A percentile compares a stretch with the other conserved stretches of the same genome.
Conservation (phyloP, 2,888 invertebrate species). For the Xylota sylvarum region DNA sequence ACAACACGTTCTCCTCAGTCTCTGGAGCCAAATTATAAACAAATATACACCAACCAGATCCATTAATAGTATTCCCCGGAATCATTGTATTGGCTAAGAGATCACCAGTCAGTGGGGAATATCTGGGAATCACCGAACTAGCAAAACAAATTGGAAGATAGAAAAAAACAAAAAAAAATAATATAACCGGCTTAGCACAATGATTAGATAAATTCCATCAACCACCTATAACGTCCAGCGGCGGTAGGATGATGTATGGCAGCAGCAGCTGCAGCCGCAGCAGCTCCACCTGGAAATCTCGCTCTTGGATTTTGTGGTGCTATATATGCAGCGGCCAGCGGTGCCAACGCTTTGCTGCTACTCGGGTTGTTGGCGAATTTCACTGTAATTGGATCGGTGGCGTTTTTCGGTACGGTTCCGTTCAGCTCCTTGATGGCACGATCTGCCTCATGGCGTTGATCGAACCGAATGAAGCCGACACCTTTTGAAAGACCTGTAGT, state of each 20-base stretch:
- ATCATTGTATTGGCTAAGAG: slow-evolving; percentile 91
- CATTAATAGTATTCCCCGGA: slow-evolving; percentile 93
- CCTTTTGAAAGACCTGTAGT: slow-evolving; percentile 94
- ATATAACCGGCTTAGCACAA: slow-evolving; percentile 14
- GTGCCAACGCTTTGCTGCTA: slow-evolving; percentile 93
- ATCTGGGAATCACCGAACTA: slow-evolving; percentile 86
- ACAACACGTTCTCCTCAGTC: slow-evolving; percentile 97
- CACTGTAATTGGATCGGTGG: slow-evolving; percentile 95
- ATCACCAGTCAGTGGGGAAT: slow-evolving; percentile 95
- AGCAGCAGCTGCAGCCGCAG: slow-evolving; percentile 84
- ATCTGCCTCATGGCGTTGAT: slow-evolving; percentile 96
- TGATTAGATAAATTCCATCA: slow-evolving; percentile 32
- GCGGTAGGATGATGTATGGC: slow-evolving; percentile 84
- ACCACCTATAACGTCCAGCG: slow-evolving; percentile 84
- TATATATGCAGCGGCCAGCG: slow-evolving; percentile 93
- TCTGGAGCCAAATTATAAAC: slow-evolving; percentile 98
- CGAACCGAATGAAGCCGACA: slow-evolving; percentile 97
- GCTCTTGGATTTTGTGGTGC: slow-evolving; percentile 90
- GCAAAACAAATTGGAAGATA: slow-evolving; percentile 34
- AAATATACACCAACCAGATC: slow-evolving; percentile 93
- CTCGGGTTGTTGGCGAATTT: slow-evolving; percentile 98
- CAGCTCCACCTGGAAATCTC: slow-evolving; percentile 91
- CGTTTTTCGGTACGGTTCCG: slow-evolving; percentile 95
- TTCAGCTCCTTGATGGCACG: slow-evolving; percentile 96
- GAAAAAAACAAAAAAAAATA: slow-evolving; percentile 14